Evolutionary conservation across 2,888 invertebrate genomes (phyloP), one percentile per base, ranked within the genome.

Genomic region (Platycheirus albimanus): DNA sequence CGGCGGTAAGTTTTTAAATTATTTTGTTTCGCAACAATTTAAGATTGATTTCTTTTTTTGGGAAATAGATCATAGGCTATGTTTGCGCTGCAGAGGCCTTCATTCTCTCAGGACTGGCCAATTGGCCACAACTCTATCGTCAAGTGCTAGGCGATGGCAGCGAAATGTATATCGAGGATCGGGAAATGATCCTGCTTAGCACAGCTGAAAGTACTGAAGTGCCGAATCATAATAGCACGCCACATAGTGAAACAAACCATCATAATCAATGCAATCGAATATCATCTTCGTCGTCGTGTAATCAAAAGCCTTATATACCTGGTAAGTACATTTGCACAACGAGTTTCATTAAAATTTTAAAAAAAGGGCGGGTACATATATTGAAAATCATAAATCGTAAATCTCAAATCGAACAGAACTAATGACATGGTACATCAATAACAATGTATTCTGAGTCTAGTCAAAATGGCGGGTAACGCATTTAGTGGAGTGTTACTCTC

Each of bases 71-170:
- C 87, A 91, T 94, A 87, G 94, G 94, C 85, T 94, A 93, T 88
- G 88, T 93, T 77, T 94, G 94, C 89, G 93, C 93, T 86, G 87
- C 93, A 88, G 93, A 94, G 90, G 93, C 93, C 61, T 89, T 93
- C 85, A 88, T 93, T 85, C 89, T 94, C 86, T 92, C 93, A 85
- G 90, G 93, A 86, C 91, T 93, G 86, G 93, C 93, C 86, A 91
- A 92, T 86, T 93, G 92, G 90, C 92, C 92, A 85, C 92, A 89
- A n/a, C 92, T 92, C 86, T 94, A 93, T 88, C 92, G 93, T 85
- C 93, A 93, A 76, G 93, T 94, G 76, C 92, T 92, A 85, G 93
- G 94, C 88, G 94, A 94, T 88, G 92, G 93, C 77, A 93, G 93
- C 89, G 92, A 92, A 86, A 89, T 92, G 88, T 92, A 91, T 85